A percentile compares a stretch with the other conserved stretches of the same genome.
Evolutionary conservation across 2,797 vertebrate genomes (phyloP).

Genomic region (Meriones psammophilus): DNA sequence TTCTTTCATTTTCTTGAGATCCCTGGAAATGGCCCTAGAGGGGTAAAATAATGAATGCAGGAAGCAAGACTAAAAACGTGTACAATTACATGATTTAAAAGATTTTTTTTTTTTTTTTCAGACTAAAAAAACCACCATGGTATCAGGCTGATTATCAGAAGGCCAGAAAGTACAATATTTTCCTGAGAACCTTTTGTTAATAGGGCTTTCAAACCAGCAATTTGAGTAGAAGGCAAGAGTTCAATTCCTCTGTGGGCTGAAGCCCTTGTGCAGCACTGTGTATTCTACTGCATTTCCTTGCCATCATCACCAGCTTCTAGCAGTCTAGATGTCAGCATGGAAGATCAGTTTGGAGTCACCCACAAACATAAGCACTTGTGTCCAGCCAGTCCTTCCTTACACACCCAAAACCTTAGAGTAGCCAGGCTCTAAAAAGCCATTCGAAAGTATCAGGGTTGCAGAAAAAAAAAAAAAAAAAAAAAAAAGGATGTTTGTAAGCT

Average conservation of each 20-base stretch:
- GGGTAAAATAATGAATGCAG: slow-evolving; percentile 19
- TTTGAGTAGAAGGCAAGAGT: background rate
- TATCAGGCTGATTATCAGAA: slow-evolving; percentile 49
- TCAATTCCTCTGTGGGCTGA: background rate
- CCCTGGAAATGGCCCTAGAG: slow-evolving; percentile 77
- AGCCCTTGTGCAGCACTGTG: background rate
- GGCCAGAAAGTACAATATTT: background rate
- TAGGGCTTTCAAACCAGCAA: background rate
- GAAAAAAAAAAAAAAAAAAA: background rate
- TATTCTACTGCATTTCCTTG: background rate
- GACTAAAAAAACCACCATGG: background rate
- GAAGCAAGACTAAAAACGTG: slow-evolving; percentile 69
- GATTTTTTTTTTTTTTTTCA: background rate
- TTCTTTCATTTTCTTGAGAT: slow-evolving; percentile 85
- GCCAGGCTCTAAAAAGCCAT: slow-evolving; percentile 52
- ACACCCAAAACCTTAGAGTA: slow-evolving; percentile 16
- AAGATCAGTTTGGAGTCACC: slow-evolving; percentile 11
- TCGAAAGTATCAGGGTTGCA: slow-evolving; percentile 70
- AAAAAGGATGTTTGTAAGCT: background rate
- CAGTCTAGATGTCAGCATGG: background rate
- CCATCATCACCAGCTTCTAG: background rate
- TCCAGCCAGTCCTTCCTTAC: slow-evolving; percentile 60
- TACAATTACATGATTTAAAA: slow-evolving; percentile 42
- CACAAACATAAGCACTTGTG: background rate
- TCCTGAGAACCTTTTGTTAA: slow-evolving; percentile 27